phyloP scores from a whole-genome alignment of 2,797 vertebrate genomes.

The Coccyzus lansbergi region DNA sequence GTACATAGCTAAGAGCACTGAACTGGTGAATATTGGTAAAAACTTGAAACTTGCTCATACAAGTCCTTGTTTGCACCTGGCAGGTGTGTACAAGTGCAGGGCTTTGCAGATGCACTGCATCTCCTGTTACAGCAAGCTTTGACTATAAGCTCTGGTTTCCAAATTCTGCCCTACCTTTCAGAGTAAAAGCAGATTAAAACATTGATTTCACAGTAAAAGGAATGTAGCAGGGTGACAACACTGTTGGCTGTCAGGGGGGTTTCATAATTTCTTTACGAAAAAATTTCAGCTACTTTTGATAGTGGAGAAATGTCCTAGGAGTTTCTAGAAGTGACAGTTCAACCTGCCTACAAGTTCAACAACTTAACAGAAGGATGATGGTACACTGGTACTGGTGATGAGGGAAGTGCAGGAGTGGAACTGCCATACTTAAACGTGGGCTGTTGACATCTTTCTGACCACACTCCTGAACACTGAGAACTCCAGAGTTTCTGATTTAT shows the following conservation, averaged over 20 bases:
- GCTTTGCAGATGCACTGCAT: not conserved
- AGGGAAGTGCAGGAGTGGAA: not conserved
- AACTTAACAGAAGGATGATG: not conserved
- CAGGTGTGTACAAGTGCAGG: not conserved
- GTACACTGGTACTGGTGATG: accelerated
- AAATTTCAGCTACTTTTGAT: not conserved
- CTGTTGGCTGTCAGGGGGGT: not conserved
- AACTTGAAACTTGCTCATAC: not conserved
- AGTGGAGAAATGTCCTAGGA: not conserved
- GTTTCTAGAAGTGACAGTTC: not conserved
- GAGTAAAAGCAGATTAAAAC: not conserved
- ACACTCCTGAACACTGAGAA: not conserved
- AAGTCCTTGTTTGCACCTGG: not conserved
- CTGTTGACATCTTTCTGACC: not conserved
- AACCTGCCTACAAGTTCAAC: not conserved
- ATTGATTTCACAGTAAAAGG: not conserved
- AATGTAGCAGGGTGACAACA: not conserved
- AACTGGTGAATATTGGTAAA: not conserved
- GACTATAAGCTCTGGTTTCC: not conserved
- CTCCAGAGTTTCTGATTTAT: not conserved
- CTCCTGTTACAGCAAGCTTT: not conserved
- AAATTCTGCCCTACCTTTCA: not conserved
- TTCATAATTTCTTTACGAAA: not conserved
- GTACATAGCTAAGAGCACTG: not conserved
- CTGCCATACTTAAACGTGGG: accelerated